Base-by-base conservation (phyloP, 2,797 vertebrate species). In the Pristis pectinata region DNA sequence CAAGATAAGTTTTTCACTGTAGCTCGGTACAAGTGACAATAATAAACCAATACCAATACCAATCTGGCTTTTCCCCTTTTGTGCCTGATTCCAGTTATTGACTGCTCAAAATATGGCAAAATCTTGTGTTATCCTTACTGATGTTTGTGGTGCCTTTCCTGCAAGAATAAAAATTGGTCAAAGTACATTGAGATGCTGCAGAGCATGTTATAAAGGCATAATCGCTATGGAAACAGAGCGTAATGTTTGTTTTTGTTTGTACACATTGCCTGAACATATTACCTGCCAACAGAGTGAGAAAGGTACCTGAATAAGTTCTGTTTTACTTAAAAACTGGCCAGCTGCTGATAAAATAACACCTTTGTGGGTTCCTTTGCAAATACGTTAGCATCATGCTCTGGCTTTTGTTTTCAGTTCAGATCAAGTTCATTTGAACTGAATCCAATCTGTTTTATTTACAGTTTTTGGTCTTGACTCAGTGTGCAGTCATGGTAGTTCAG, bases 371-470 rank as follows among this genome's bases (percentile, higher is more conserved):
- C n/a, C 67, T 41, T 67, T 67, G 67, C 61, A n/a, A 74, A 64
- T 92, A 37, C 30, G n/a, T 67, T 92, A 67, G n/a, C 15, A 67
- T 17, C 4, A 61, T 89, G 56, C 56, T 64, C 61, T 64, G 92
- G 61, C 49, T 41, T 92, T 92, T 92, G 87, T 92, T 37, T 92
- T 92, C 61, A 92, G 87, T 67, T 92, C 87, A 92, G 87, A 67
- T 92, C 56, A 92, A 92, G 87, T 67, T 92, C 61, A 64, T 92
- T 19, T 3, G 61, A 92, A 49, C 56, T 92, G 34, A 89, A 61
- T 89, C 85, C 85, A 89, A 61, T 92, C 87, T 92, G 87, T 92
- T 67, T 92, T 92, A 61, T 92, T 92, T 92, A 61, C 87, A 92
- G 41, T 92, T 92, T 92, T 3, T 67, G 87, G 87, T 87, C 87